A percentile compares a stretch with the other conserved stretches of the same genome.
Evolutionary conservation across 2,888 invertebrate species (phyloP).

Genomic region (Sycophila texana): DNA sequence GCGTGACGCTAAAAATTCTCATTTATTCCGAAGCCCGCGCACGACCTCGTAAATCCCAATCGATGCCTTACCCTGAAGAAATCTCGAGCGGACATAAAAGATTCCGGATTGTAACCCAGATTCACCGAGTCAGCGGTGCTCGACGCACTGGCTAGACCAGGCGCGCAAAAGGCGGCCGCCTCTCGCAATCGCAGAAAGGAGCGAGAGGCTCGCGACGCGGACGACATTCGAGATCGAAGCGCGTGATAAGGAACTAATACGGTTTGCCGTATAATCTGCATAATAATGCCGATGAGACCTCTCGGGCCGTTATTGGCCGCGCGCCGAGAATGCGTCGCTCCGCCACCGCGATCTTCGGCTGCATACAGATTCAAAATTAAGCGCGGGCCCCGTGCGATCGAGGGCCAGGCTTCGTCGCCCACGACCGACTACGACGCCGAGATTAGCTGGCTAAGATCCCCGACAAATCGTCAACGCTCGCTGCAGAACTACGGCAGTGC

Average conservation of each 20-base stretch:
- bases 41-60: neutral
- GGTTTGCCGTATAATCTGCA: constrained; percentile 74
- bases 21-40: neutral
- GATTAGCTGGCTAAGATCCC: too few species aligned
- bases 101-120: constrained; percentile 14
- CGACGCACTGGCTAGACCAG: neutral
- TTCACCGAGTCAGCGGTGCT: neutral
- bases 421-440: too few species aligned
- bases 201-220: neutral
- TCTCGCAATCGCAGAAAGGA: constrained; percentile 4
- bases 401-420: neutral
- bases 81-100: neutral
- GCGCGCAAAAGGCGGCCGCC: neutral
- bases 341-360: constrained; percentile 61
- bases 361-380: constrained; percentile 75
- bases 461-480: too few species aligned
- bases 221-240: constrained; percentile 61
- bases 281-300: constrained; percentile 70
- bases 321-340: constrained; percentile 7
- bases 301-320: constrained; percentile 58
- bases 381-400: constrained; percentile 30
- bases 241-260: constrained; percentile 74
- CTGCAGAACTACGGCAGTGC: too few species aligned
- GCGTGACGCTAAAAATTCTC: too few species aligned
- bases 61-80: too few species aligned